Base-by-base conservation (phyloP, 2,888 invertebrate species). In the Hanleya hanleyi region DNA sequence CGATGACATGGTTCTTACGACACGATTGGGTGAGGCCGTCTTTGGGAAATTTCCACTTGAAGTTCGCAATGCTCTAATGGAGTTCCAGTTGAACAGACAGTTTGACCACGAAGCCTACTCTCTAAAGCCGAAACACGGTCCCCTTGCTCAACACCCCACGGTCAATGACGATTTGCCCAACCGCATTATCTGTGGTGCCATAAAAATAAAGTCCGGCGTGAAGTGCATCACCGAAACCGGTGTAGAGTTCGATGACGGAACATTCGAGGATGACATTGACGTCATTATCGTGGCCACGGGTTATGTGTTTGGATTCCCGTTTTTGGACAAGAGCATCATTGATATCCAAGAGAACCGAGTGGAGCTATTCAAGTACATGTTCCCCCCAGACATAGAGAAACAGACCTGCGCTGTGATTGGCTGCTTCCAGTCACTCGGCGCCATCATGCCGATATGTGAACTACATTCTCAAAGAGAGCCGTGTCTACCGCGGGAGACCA, bases 391-490 rank as follows among this genome's bases (percentile, higher is more conserved):
- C 35, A 78, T 89, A 15, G 72, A 80, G 32, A 83, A 83, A 5
- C 77, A 76, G 12, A 91, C 91, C 0, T 79, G 92, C 61, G 91
- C 90, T 36, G 84, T 92, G 22, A 89, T 92, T 70, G 92, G 91
- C 7, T 88, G 88, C 70, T 81, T 91, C 33, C 90, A 92, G 83
- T 91, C 91, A 0, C 78, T 88, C 22, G 92, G 92, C 7, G 89
- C 91, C 2, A 84, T 92, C n/a, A 89, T 91, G 84, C 92, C 92
- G 0, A 89, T 92, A 0, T 84, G 90, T n/a, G 92, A 92, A 78
- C 81, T 92, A 81, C 92, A 92, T 80, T 88, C 90, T 49, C 84
- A n/a, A n/a, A n/a, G n/a, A n/a, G n/a, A n/a, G n/a, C n/a, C n/a
- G n/a, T n/a, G n/a, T n/a, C n/a, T n/a, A n/a, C n/a, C n/a, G n/a